Percentiles rank a stretch among this genome's conserved stretches.
Evolutionary conservation across 2,888 invertebrate species (phyloP).

Genomic region (Heliconius aoede): DNA sequence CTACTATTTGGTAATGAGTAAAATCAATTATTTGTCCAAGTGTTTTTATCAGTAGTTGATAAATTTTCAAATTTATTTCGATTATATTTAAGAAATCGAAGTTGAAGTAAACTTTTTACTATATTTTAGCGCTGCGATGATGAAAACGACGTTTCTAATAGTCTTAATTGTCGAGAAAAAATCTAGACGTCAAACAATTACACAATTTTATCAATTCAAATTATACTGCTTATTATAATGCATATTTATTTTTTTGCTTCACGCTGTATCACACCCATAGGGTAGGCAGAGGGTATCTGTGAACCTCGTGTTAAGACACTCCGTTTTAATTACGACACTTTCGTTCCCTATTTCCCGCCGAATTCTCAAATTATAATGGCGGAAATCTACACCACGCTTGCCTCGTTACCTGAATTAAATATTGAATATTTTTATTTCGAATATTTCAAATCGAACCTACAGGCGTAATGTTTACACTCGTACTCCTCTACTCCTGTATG

Average conservation of each 20-base stretch:
- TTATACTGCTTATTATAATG: too few species aligned
- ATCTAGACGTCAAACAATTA: conserved; percentile 50
- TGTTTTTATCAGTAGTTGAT: neutral
- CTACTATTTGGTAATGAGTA: neutral
- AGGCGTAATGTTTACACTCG: too few species aligned
- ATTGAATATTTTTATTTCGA: too few species aligned
- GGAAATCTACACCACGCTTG: too few species aligned
- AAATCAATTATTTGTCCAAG: neutral
- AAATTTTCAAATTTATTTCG: neutral
- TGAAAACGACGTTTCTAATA: conserved; percentile 17
- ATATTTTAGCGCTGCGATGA: neutral
- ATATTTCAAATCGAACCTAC: too few species aligned
- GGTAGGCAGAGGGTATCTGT: too few species aligned
- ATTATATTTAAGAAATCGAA: conserved; percentile 21
- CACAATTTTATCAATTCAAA: neutral
- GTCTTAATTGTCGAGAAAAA: conserved; percentile 43
- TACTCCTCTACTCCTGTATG: neutral
- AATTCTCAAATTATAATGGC: too few species aligned
- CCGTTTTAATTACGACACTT: neutral
- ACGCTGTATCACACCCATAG: too few species aligned
- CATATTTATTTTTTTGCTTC: too few species aligned
- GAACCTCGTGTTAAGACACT: neutral
- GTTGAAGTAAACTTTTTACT: neutral
- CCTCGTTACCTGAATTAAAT: too few species aligned
- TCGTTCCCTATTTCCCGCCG: neutral